phyloP scores from a whole-genome alignment of 2,888 invertebrate genomes.

The Coelogynopora nodosa region DNA sequence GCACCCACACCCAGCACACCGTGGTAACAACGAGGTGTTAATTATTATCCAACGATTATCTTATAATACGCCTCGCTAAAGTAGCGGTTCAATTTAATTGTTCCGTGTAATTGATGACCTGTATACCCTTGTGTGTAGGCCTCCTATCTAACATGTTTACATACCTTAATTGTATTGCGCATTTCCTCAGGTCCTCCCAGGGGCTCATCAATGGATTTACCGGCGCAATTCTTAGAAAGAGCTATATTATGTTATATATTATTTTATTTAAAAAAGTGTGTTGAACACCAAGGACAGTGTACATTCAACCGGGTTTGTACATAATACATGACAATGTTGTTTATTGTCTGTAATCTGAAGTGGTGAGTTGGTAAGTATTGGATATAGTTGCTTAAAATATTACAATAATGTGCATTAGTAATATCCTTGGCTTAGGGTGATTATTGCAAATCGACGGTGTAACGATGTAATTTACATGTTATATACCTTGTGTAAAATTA shows the following conservation, averaged over 20 bases:
- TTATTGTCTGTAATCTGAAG: neutral
- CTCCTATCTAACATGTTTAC: neutral
- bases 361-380: constrained; percentile 14
- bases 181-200: neutral
- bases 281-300: neutral
- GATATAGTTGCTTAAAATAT: neutral
- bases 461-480: no score
- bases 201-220: neutral
- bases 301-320: neutral
- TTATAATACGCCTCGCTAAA: no score
- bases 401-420: no score
- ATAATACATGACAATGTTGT: neutral
- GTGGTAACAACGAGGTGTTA: no score
- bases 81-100: no score
- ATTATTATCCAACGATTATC: no score
- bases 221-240: neutral
- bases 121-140: no score
- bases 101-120: no score
- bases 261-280: neutral
- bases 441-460: no score
- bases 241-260: neutral
- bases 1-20: no score
- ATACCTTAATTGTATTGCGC: neutral
- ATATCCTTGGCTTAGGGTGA: neutral
- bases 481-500: no score